phyloP scores from a whole-genome alignment of 64 coral and sea anemone species.

The Dendronephthya gigantea region DNA sequence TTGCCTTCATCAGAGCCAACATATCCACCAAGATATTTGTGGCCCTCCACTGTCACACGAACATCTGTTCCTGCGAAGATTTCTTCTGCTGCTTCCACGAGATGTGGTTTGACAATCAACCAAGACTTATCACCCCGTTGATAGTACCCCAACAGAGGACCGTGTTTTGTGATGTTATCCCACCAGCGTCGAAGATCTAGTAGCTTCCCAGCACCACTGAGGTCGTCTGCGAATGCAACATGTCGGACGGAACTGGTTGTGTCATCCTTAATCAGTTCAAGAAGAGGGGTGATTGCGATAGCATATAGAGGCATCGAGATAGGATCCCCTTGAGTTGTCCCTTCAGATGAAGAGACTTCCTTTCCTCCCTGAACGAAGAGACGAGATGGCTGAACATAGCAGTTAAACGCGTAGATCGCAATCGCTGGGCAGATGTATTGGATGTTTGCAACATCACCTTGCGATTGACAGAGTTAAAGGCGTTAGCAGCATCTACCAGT shows the following conservation, averaged over 20 bases:
- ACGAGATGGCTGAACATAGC: neutral
- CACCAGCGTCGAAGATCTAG: neutral
- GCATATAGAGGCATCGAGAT: neutral
- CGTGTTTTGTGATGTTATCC: neutral
- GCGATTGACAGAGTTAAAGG: neutral
- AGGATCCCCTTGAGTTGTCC: neutral
- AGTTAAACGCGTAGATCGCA: neutral
- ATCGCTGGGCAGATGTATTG: neutral
- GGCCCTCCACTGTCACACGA: neutral
- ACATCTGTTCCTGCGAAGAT: neutral
- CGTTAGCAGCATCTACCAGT: neutral
- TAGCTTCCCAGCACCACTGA: neutral
- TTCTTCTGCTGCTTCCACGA: neutral
- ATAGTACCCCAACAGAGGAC: neutral
- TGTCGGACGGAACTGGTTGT: neutral
- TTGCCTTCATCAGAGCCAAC: neutral
- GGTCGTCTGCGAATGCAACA: neutral
- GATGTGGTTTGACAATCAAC: neutral
- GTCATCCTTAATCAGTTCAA: neutral
- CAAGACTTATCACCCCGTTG: neutral
- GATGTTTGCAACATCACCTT: neutral
- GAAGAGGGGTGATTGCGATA: neutral
- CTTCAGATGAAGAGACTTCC: neutral
- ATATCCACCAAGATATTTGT: neutral
- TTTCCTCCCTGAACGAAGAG: neutral